A percentile compares a stretch with the other conserved stretches of the same genome.
Conservation (phyloP, 2,113 vertebrate genomes). For the Hemicordylus capensis region DNA sequence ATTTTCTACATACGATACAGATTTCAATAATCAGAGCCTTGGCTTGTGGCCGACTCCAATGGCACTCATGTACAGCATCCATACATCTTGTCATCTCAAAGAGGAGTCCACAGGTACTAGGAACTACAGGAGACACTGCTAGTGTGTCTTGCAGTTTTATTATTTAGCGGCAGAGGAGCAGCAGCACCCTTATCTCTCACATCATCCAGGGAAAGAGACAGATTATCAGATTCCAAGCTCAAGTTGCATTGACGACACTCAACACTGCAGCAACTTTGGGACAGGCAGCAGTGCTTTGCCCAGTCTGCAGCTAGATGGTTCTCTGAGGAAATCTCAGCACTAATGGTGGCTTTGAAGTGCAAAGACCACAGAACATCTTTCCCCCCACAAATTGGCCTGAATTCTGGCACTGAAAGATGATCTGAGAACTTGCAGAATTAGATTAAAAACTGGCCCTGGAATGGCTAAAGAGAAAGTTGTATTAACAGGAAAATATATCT, state of each 20-base stretch:
- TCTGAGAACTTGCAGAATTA: conserved; percentile 33
- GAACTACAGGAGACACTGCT: conserved; percentile 14
- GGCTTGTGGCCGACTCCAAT: background rate
- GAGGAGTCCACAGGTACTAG: background rate
- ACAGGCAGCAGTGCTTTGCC: conserved; percentile 35
- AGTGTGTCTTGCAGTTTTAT: conserved; percentile 60
- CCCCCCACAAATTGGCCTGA: conserved; percentile 34
- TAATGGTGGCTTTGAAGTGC: conserved; percentile 50
- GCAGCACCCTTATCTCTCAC: conserved; percentile 36
- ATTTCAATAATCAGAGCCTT: background rate
- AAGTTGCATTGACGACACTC: conserved; percentile 25
- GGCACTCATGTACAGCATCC: background rate
- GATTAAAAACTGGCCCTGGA: conserved; percentile 26
- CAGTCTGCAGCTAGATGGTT: conserved; percentile 43
- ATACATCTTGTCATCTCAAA: background rate
- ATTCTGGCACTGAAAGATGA: conserved; percentile 44
- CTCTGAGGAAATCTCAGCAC: conserved; percentile 45
- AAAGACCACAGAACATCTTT: background rate
- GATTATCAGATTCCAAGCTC: conserved; percentile 34
- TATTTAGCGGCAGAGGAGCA: conserved; percentile 41
- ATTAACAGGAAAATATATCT: conserved; percentile 18
- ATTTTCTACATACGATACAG: background rate
- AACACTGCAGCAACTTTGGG: conserved; percentile 28
- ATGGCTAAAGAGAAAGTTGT: conserved; percentile 29
- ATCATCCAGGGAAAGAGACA: conserved; percentile 48